These are phyloP conservation scores for Microtus montanus DNA, from an alignment of 2,113 vertebrate genomes.

Conservation along the genomic window DNA sequence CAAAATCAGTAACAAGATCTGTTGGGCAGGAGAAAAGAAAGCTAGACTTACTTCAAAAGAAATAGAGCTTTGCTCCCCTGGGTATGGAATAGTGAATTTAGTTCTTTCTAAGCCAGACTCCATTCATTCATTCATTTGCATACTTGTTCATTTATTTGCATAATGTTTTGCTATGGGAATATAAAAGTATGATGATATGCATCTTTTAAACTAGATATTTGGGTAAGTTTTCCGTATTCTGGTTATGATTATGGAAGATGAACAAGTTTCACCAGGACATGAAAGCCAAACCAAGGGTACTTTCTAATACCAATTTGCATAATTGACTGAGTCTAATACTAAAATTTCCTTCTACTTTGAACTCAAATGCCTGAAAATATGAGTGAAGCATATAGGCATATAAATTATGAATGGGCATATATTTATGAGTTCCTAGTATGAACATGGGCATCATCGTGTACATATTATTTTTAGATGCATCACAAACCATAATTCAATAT, in stretches of 20 bases:
- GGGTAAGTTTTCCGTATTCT: slow-evolving; percentile 51
- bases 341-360: slow-evolving; percentile 57
- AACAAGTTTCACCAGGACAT: slow-evolving; percentile 60
- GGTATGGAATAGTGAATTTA: slow-evolving; percentile 34
- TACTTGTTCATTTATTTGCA: slow-evolving; percentile 56
- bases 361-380: slow-evolving; percentile 50
- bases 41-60: slow-evolving; percentile 46
- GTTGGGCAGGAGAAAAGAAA: slow-evolving; percentile 39
- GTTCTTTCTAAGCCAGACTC: slow-evolving; percentile 17
- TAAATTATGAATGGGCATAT: slow-evolving; percentile 43
- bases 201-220: slow-evolving; percentile 61
- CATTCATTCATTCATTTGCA: slow-evolving; percentile 58
- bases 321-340: slow-evolving; percentile 45
- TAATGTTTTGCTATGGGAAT: slow-evolving; percentile 63
- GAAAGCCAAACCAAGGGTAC: slow-evolving; percentile 37
- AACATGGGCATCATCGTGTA: background rate
- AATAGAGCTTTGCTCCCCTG: background rate
- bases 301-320: slow-evolving; percentile 50
- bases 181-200: slow-evolving; percentile 37
- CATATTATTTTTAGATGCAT: background rate
- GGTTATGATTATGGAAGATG: slow-evolving; percentile 65
- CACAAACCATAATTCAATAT: slow-evolving; percentile 27
- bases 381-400: background rate
- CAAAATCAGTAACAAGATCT: slow-evolving; percentile 36
- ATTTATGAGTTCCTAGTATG: slow-evolving; percentile 45